These are phyloP conservation scores for Drymodes brunneopygia DNA, from an alignment of 2,113 vertebrate genomes.

Conservation along the genomic window DNA sequence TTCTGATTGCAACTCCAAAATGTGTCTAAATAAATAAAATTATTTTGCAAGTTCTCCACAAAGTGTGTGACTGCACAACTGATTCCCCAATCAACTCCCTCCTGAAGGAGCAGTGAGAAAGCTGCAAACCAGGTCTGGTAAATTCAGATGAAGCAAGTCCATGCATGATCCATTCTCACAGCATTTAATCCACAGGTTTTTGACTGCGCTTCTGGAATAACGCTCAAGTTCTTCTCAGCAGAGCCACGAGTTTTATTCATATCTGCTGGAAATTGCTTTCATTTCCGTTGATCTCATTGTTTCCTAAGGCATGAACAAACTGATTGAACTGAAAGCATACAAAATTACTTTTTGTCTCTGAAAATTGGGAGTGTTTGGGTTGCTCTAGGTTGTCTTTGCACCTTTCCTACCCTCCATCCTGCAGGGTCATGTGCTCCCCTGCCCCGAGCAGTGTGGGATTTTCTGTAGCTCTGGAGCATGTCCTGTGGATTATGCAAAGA, in stretches of 20 bases:
- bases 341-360: constrained; percentile 13
- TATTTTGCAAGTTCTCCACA: neutral
- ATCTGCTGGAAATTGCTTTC: constrained; percentile 29
- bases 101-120: neutral
- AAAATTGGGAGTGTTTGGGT: neutral
- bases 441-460: neutral
- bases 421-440: neutral
- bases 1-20: neutral
- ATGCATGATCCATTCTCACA: neutral
- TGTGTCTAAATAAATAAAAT: neutral
- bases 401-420: neutral
- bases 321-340: neutral
- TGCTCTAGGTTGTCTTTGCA: neutral
- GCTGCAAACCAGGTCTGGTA: neutral
- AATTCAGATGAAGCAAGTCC: neutral
- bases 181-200: neutral
- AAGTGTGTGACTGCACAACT: neutral
- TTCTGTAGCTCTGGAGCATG: neutral
- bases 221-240: neutral
- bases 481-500: neutral
- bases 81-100: neutral
- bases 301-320: constrained; percentile 1
- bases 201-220: neutral
- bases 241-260: constrained; percentile 26
- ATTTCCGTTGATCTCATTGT: neutral